Conservation (phyloP, 2,113 vertebrate genomes). For the Lethenteron reissneri region DNA sequence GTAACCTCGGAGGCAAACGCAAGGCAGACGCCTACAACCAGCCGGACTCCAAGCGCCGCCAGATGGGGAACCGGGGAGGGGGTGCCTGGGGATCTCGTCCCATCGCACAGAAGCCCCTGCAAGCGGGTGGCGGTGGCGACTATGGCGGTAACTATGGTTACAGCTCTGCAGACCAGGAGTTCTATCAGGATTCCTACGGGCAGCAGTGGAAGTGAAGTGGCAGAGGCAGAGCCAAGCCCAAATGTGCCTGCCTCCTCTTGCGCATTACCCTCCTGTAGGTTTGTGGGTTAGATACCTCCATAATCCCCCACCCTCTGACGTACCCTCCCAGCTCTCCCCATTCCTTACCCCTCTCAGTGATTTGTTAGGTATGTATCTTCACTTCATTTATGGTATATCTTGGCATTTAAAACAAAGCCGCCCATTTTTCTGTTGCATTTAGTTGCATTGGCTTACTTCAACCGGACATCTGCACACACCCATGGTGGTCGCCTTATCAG, state of each 20-base stretch:
- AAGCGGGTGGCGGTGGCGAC: constrained; percentile 46
- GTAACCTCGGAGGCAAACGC: constrained; percentile 99
- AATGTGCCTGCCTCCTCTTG: neutral
- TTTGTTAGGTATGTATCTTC: neutral
- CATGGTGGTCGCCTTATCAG: neutral
- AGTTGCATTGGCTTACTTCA: neutral
- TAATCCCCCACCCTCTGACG: neutral
- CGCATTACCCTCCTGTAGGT: neutral
- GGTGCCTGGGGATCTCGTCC: constrained; percentile 99
- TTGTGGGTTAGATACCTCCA: constrained; percentile 1
- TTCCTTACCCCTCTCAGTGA: neutral
- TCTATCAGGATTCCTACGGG: constrained; percentile 99
- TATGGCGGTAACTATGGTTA: constrained; percentile 99
- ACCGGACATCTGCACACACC: neutral
- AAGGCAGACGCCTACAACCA: constrained; percentile 99
- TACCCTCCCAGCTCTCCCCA: neutral
- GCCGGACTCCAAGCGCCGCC: constrained; percentile 98
- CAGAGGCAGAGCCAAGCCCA: constrained; percentile 25
- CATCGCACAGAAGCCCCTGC: constrained; percentile 98
- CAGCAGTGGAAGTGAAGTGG: constrained; percentile 93
- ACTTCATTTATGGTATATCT: neutral
- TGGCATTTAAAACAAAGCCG: neutral
- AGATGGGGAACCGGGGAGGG: constrained; percentile 99
- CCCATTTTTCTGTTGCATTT: neutral
- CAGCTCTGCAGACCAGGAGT: constrained; percentile 86